Evolutionary conservation across 2,888 invertebrate species (phyloP).

Genomic region (Plutella xylostella): DNA sequence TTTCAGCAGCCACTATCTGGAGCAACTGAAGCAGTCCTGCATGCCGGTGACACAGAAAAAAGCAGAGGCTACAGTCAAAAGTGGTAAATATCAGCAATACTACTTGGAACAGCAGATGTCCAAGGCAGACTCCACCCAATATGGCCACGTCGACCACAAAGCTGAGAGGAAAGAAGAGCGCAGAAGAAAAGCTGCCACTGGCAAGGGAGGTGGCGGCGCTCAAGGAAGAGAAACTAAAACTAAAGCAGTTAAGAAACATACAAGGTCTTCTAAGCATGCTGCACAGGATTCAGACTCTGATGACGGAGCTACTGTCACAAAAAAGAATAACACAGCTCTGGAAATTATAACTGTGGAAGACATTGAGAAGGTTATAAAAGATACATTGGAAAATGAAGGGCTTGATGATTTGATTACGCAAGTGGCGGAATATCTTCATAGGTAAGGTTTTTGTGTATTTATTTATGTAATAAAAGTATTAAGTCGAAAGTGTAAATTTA

Average conservation of each 20-base stretch:
- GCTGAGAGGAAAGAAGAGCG: constrained; percentile 88
- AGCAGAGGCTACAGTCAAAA: constrained; percentile 76
- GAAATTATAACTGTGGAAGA: constrained; percentile 77
- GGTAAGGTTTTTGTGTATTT: constrained; percentile 43
- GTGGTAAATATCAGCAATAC: constrained; percentile 81
- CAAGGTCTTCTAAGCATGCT: constrained; percentile 62
- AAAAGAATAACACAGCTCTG: constrained; percentile 54
- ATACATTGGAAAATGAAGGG: constrained; percentile 77
- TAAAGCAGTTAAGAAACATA: constrained; percentile 89
- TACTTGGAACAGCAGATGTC: constrained; percentile 75
- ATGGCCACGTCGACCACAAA: constrained; percentile 58
- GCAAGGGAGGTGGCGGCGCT: constrained; percentile 91
- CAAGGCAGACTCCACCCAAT: constrained; percentile 45
- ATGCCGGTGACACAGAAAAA: constrained; percentile 74
- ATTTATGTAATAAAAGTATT: neutral
- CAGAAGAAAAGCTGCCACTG: constrained; percentile 86
- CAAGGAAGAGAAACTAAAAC: constrained; percentile 97
- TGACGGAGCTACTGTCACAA: constrained; percentile 53
- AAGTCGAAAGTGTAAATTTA: neutral
- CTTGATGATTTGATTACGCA: constrained; percentile 76
- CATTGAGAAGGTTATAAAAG: constrained; percentile 73
- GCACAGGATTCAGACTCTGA: constrained; percentile 78
- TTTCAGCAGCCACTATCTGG: constrained; percentile 76
- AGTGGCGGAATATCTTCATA: constrained; percentile 77
- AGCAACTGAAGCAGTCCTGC: constrained; percentile 75